Base-by-base conservation (phyloP, 2,113 vertebrate species). In the Rhipidura dahli region DNA sequence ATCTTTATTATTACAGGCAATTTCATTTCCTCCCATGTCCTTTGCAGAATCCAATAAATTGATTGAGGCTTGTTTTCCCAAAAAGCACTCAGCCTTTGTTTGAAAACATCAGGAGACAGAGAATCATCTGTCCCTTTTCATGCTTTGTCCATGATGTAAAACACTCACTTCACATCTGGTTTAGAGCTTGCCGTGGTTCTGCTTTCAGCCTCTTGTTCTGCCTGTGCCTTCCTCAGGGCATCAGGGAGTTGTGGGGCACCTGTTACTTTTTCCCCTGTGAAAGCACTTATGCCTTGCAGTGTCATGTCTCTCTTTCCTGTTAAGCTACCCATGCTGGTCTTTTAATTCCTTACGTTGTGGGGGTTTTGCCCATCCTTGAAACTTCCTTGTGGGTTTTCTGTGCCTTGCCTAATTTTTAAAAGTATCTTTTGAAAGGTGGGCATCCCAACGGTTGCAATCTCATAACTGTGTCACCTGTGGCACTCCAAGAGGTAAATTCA, bases 91-190 rank as follows among this genome's bases (percentile, higher is more conserved):
- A 50, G 11, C 30, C 39, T 82, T 75, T 18, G 9, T 70, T 87
- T 87, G 77, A 89, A 84, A 91, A 59, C 14, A 27, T 27, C 13
- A 66, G 30, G 30, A 50, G 51, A 23, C 18, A 19, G 40, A 87
- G 35, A 85, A 35, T 78, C 15, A 28, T 35, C 63, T 66, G 33
- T 65, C 59, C 31, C 42, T 89, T 72, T 65, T n/a, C 15, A 16
- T 72, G 33, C 20, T 21, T 69, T 69, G 15, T 21, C 79, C 27
- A 6, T 7, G 31, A 24, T 57, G 35, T 61, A 49, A 53, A 82
- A 20, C 2, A 1, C 22, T 18, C 1, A 0, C 23, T 31, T 56
- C 1, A 1, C 1, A 0, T 65, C 56, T 49, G 28, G 17, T 42
- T 86, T 80, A 50, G 53, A 69, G n/a, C 42, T 80, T 82, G 26